A percentile compares a stretch with the other conserved stretches of the same genome.
These are phyloP conservation scores for Tenthredo scrophulariae DNA, from an alignment of 2,888 invertebrate species.

Conservation along the genomic window DNA sequence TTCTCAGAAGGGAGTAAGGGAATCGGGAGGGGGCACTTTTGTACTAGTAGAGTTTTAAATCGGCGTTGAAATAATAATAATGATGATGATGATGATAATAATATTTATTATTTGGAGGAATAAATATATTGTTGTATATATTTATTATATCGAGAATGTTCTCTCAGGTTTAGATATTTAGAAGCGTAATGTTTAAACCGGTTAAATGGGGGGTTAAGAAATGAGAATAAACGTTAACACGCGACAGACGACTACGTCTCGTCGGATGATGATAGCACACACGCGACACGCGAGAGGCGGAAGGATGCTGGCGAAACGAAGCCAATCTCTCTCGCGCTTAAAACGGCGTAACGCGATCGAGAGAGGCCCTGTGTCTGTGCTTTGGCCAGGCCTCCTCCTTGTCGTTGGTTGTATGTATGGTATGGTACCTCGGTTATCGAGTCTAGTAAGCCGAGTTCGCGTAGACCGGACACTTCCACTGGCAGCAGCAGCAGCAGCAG, in stretches of 20 bases:
- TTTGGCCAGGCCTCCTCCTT: constrained; percentile 6
- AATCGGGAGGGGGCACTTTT: neutral
- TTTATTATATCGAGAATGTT: constrained; percentile 15
- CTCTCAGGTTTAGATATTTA: neutral
- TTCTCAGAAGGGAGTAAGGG: neutral
- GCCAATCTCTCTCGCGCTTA: constrained; percentile 29
- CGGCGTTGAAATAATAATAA: neutral
- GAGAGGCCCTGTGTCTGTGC: neutral
- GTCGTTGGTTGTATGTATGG: constrained; percentile 13
- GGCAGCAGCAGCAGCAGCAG: constrained; percentile 33
- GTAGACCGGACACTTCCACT: constrained; percentile 34
- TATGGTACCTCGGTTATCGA: constrained; percentile 43
- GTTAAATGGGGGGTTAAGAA: neutral
- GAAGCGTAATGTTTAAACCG: neutral
- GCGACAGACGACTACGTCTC: constrained; percentile 22
- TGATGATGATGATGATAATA: neutral
- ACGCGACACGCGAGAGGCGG: constrained; percentile 47
- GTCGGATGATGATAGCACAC: constrained; percentile 23
- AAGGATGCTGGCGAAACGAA: constrained; percentile 51
- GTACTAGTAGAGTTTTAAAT: neutral
- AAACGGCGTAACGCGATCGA: constrained; percentile 33
- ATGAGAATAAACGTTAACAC: constrained; percentile 19
- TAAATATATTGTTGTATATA: neutral
- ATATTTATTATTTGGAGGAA: neutral
- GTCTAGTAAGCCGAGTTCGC: constrained; percentile 39